phyloP scores from a whole-genome alignment of 1,140 invertebrate species.

The Gonioctena quinquepunctata region DNA sequence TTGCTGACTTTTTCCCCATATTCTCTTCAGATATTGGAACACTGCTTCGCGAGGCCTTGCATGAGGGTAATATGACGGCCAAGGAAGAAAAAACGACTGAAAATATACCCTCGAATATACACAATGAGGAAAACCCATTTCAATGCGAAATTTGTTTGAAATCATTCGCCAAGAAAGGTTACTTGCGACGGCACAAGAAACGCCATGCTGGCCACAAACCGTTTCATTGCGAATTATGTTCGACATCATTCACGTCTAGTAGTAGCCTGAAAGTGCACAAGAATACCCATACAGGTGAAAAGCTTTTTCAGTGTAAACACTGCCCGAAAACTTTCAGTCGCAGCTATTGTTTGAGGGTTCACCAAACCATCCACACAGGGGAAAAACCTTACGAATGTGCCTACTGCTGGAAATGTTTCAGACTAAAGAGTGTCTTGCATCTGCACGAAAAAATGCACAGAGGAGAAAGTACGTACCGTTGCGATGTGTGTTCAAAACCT shows the following conservation, averaged over 20 bases:
- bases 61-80: too few relatives aligned
- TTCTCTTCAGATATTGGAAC: too few relatives aligned
- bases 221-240: too few relatives aligned
- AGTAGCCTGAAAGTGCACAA: too few relatives aligned
- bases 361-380: neutral
- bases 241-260: too few relatives aligned
- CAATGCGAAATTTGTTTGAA: neutral
- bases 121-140: neutral
- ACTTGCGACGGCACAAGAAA: conserved; percentile 39
- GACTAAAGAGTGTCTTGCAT: neutral
- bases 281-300: too few relatives aligned
- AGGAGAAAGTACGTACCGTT: neutral
- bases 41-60: too few relatives aligned
- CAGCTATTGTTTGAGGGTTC: neutral
- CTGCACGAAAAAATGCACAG: neutral
- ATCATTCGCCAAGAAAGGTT: neutral
- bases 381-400: neutral
- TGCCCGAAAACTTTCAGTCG: neutral
- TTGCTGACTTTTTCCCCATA: too few relatives aligned
- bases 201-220: neutral
- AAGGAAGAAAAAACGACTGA: too few relatives aligned
- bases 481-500: neutral
- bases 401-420: neutral
- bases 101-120: neutral
- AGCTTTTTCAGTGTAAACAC: neutral